These are phyloP conservation scores for Gallinago media DNA, from an alignment of 2,113 vertebrate genomes.

Conservation along the genomic window DNA sequence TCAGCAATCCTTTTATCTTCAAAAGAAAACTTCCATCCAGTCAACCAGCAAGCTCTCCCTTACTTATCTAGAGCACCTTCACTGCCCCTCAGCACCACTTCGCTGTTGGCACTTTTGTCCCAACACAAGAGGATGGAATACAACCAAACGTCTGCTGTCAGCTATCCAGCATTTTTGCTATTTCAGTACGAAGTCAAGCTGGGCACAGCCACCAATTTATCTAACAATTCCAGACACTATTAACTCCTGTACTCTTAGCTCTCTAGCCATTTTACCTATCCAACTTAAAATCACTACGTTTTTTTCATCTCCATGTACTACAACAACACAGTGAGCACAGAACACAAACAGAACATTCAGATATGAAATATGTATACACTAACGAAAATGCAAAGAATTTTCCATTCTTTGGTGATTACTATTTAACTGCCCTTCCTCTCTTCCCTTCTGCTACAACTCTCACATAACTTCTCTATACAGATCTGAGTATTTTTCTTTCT, in stretches of 20 bases:
- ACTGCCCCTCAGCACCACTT: neutral
- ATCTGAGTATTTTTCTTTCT: neutral
- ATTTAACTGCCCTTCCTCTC: neutral
- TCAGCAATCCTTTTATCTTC: conserved; percentile 5
- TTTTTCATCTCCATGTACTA: neutral
- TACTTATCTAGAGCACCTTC: neutral
- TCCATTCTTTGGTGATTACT: neutral
- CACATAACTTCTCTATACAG: neutral
- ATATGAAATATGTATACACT: neutral
- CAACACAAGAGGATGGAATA: neutral
- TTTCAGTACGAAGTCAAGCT: neutral
- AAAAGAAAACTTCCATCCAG: neutral
- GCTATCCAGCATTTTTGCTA: neutral
- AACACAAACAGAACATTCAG: neutral
- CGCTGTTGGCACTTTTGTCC: neutral
- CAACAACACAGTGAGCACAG: neutral
- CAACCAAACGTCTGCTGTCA: neutral
- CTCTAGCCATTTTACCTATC: neutral
- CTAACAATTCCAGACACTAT: neutral
- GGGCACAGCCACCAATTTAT: neutral
- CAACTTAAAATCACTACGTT: neutral
- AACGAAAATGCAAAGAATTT: neutral
- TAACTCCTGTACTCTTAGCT: neutral
- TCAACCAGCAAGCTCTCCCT: neutral
- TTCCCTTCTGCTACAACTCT: neutral